A percentile compares a stretch with the other conserved stretches of the same genome.
phyloP scores from a whole-genome alignment of 1,140 invertebrate genomes.

The Bombus difficillimus region DNA sequence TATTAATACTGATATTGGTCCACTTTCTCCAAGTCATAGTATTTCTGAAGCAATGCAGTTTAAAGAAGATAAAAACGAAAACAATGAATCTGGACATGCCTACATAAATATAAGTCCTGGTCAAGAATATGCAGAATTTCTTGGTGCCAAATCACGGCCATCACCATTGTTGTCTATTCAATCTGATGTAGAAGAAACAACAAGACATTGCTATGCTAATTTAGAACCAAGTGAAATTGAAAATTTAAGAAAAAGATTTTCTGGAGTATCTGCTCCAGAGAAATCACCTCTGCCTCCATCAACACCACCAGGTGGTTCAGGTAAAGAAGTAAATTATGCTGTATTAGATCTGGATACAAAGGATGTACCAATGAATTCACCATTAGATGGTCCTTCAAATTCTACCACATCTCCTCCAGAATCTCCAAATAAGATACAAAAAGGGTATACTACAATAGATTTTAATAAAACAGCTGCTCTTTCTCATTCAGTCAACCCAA shows the following conservation, averaged over 20 bases:
- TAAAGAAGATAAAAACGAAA: conserved; percentile 67
- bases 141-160: conserved; percentile 43
- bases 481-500: conserved; percentile 85
- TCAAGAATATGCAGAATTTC: conserved; percentile 68
- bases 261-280: conserved; percentile 77
- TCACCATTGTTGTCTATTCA: conserved; percentile 68
- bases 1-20: conserved; percentile 72
- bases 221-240: conserved; percentile 85
- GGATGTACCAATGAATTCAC: conserved; percentile 51
- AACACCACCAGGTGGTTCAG: conserved; percentile 79
- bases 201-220: conserved; percentile 86
- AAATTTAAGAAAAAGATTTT: conserved; percentile 78
- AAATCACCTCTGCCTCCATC: conserved; percentile 80
- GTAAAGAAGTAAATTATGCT: conserved; percentile 89
- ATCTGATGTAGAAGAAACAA: conserved; percentile 74
- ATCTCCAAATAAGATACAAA: conserved; percentile 84
- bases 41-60: conserved; percentile 55
- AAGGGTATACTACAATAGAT: conserved; percentile 96
- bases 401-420: conserved; percentile 79
- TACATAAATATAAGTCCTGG: conserved; percentile 87
- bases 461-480: conserved; percentile 95
- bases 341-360: conserved; percentile 88
- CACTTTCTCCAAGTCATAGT: conserved; percentile 75
- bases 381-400: conserved; percentile 64
- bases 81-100: conserved; percentile 76